These are phyloP conservation scores for Rhizomys pruinosus DNA, from an alignment of 2,113 vertebrate species.

Conservation along the genomic window DNA sequence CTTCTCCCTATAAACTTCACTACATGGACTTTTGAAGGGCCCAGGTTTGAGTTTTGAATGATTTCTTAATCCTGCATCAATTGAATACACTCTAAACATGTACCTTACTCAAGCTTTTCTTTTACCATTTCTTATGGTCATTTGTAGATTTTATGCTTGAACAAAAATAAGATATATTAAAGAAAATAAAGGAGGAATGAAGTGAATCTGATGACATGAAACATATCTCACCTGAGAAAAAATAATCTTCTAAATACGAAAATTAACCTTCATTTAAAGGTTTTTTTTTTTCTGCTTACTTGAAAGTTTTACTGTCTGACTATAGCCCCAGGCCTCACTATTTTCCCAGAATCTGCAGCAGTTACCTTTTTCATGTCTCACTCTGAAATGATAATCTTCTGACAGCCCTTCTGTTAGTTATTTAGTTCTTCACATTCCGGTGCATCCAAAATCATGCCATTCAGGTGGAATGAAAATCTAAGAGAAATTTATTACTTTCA, in stretches of 20 bases:
- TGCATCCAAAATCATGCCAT: constrained; percentile 55
- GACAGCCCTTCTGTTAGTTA: constrained; percentile 59
- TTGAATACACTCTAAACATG: background rate
- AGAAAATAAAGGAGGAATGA: background rate
- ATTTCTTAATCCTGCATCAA: background rate
- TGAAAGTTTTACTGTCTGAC: constrained; percentile 39
- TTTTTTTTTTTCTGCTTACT: constrained; percentile 54
- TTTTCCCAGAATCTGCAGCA: constrained; percentile 54
- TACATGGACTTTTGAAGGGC: background rate
- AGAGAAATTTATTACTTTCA: constrained; percentile 52
- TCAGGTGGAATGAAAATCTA: constrained; percentile 63
- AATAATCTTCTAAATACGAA: background rate
- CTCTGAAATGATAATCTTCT: constrained; percentile 65
- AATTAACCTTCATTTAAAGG: constrained; percentile 4
- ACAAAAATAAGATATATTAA: background rate
- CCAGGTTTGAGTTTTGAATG: background rate
- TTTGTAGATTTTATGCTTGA: background rate
- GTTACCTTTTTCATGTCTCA: constrained; percentile 49
- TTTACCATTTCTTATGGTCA: background rate
- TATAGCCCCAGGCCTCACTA: background rate
- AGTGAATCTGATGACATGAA: background rate
- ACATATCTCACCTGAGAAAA: constrained; percentile 7
- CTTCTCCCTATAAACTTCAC: background rate
- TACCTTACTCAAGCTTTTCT: background rate
- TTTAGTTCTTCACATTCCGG: constrained; percentile 61